Conservation (phyloP, 2,113 vertebrate genomes). For the Burhinus oedicnemus region DNA sequence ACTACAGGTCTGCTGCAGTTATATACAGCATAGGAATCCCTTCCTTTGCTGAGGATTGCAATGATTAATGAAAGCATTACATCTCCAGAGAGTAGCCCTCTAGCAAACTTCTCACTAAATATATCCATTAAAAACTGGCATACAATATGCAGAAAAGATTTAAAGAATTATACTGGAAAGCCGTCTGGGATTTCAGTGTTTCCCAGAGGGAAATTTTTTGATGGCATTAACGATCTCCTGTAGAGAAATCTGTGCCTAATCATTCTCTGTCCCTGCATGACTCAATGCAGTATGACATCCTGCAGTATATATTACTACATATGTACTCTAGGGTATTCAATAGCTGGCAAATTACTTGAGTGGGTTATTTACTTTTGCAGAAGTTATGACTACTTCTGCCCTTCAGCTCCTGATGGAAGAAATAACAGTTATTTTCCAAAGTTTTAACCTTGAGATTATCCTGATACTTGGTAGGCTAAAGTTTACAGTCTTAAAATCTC, state of each 20-base stretch:
- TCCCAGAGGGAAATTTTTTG: constrained; percentile 35
- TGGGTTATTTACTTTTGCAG: neutral
- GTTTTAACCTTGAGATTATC: neutral
- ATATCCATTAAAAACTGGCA: constrained; percentile 35
- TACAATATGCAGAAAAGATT: constrained; percentile 3
- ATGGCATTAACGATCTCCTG: constrained; percentile 11
- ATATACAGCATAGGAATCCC: neutral
- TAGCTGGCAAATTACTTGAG: neutral
- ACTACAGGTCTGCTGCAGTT: neutral
- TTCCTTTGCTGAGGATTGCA: neutral
- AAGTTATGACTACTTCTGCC: neutral
- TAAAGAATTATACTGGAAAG: constrained; percentile 26
- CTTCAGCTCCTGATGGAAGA: neutral
- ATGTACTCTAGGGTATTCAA: neutral
- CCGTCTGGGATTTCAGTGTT: constrained; percentile 7
- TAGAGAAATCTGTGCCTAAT: constrained; percentile 40
- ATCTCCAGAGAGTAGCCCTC: constrained; percentile 6
- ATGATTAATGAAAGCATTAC: constrained; percentile 24
- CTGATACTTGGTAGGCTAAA: neutral
- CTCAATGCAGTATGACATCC: neutral
- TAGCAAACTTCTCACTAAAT: constrained; percentile 19
- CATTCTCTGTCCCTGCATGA: neutral
- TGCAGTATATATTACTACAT: neutral
- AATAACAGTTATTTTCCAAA: neutral
- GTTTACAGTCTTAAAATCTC: neutral